Conservation (phyloP, 2,113 vertebrate species). For the Silurus asotus region DNA sequence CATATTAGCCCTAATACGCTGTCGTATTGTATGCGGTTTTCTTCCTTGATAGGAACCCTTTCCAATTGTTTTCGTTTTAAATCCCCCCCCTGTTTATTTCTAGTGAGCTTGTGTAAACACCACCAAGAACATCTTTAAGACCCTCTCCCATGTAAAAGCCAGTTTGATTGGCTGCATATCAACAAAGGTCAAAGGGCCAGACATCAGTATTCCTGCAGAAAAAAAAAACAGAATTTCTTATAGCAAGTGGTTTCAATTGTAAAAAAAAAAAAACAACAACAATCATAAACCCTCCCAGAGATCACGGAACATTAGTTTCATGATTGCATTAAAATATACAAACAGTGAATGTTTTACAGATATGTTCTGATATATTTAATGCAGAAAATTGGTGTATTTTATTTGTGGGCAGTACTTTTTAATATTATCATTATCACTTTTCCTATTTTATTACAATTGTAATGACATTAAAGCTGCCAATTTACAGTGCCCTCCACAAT, state of each 20-base stretch:
- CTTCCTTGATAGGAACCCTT: no score
- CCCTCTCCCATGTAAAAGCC: slow-evolving; percentile 17
- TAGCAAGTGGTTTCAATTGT: not conserved
- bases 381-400: not conserved
- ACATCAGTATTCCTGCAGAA: slow-evolving; percentile 11
- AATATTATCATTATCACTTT: not conserved
- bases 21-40: no score
- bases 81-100: no score
- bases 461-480: no score
- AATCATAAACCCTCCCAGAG: not conserved
- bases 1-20: no score
- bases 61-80: no score
- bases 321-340: not conserved
- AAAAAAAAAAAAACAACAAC: no score
- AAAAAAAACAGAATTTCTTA: not conserved
- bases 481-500: no score
- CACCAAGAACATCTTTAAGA: slow-evolving; percentile 32
- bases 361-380: not conserved
- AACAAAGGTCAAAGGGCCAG: slow-evolving; percentile 10
- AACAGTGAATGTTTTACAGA: not conserved
- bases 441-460: not conserved
- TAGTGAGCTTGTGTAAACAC: not conserved
- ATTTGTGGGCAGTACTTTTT: not conserved
- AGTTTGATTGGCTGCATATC: slow-evolving; percentile 14
- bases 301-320: not conserved